Base-by-base conservation (phyloP, 2,888 invertebrate genomes). In the Agriopis aurantiaria region DNA sequence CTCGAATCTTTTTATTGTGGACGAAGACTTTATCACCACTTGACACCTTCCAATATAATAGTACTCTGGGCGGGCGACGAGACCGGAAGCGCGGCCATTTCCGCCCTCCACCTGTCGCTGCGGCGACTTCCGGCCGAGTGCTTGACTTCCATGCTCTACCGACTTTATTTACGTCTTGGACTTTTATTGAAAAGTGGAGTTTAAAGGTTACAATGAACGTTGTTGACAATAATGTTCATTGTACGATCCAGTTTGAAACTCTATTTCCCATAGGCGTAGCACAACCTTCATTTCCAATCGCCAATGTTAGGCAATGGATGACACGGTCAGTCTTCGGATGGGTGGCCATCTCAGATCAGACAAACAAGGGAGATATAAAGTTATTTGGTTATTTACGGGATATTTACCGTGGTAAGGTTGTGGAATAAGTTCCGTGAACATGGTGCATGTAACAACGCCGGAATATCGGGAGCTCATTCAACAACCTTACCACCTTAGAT, bases 51-150 rank as follows among this genome's bases (percentile, higher is more conserved):
- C 12, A 68, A 64, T 69, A 69, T 75, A 71, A 71, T 71, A 68
- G 68, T 67, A 59, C 69, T 68, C 71, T 59, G 65, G 70, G 69
- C 74, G 67, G 71, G 65, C 63, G 73, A 69, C 68, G 73, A 69
- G 72, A 81, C 85, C 89, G 91, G 91, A 92, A 86, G 85, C 78
- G 80, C 80, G 84, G 85, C 89, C 91, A 91, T 91, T 90, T 89
- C 90, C 90, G 82, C 74, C 73, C 85, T 78, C 89, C 91, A 92
- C 92, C 91, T 91, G 92, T 88, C 91, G 85, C 88, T 88, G 80
- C 81, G 81, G 78, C 80, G 78, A 83, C 88, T 88, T 91, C 92
- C 91, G 90, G 88, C 78, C 71, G 75, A 75, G 69, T 82, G 79
- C 89, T 90, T 89, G 88, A 88, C 61, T 75, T 68, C 75, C n/a